Percentiles rank a stretch among this genome's conserved stretches.
Conservation (phyloP, 2,113 vertebrate species). For the Coracopsis vasa region DNA sequence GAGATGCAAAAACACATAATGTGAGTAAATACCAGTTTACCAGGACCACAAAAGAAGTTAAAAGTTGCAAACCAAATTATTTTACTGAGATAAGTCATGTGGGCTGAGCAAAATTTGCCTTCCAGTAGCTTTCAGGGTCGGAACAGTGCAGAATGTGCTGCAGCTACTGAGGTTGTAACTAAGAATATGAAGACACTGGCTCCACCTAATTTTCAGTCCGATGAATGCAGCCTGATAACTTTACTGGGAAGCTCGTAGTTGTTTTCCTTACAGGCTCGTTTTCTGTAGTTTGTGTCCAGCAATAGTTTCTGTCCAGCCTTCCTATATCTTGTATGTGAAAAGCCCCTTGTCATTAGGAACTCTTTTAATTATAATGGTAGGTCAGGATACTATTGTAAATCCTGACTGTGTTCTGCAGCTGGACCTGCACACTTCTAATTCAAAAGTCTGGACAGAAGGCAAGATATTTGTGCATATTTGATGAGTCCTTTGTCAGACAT, state of each 20-base stretch:
- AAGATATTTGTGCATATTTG: neutral
- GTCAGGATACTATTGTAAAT: neutral
- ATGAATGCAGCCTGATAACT: conserved; percentile 5
- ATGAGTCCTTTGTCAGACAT: neutral
- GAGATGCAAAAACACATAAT: neutral
- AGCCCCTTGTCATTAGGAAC: neutral
- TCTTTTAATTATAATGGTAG: accelerated
- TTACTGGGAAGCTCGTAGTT: neutral
- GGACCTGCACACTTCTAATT: neutral
- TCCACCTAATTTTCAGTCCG: conserved; percentile 34
- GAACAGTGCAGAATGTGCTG: neutral
- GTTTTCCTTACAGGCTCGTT: neutral
- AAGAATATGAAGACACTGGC: neutral
- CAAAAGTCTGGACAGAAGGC: neutral
- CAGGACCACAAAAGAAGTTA: neutral
- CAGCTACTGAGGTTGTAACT: neutral
- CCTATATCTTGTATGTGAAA: accelerated
- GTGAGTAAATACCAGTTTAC: neutral
- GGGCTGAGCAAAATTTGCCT: neutral
- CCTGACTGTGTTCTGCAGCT: neutral
- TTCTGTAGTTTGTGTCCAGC: neutral
- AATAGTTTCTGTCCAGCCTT: neutral
- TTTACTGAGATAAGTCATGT: neutral
- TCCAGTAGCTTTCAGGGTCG: neutral
- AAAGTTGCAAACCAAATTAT: neutral